Evolutionary conservation across 2,888 invertebrate species (phyloP).

Genomic region (Pyrrhia umbra): DNA sequence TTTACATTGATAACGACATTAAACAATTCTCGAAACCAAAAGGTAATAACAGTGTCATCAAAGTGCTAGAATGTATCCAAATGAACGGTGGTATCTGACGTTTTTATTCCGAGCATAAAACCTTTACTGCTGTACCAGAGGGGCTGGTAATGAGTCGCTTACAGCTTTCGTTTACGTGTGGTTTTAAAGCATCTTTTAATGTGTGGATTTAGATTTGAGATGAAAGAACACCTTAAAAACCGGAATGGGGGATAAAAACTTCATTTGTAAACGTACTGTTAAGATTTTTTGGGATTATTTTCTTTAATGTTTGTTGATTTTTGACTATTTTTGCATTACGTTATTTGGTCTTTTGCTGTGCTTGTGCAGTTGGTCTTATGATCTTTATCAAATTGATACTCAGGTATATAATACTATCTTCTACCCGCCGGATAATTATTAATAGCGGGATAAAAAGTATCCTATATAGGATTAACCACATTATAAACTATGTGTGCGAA

Average conservation of each 20-base stretch:
- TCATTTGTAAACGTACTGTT: slow-evolving; percentile 11
- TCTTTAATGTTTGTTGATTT: no score
- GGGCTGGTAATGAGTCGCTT: slow-evolving; percentile 45
- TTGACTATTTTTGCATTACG: not conserved
- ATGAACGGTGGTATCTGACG: slow-evolving; percentile 49
- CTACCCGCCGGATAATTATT: no score
- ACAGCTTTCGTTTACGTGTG: slow-evolving; percentile 35
- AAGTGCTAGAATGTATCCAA: slow-evolving; percentile 41
- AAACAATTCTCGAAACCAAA: slow-evolving; percentile 19
- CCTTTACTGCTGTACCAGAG: slow-evolving; percentile 41
- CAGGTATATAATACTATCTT: no score
- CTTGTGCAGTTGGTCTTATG: no score
- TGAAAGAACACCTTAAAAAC: not conserved
- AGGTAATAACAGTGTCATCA: slow-evolving; percentile 24
- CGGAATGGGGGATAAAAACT: slow-evolving; percentile 12
- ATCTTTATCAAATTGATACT: no score
- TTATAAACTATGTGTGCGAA: no score
- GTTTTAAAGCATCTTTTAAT: slow-evolving; percentile 26
- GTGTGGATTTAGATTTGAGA: slow-evolving; percentile 19
- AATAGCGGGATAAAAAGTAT: no score
- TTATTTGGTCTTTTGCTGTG: not conserved
- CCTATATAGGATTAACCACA: no score
- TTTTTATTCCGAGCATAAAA: slow-evolving; percentile 55
- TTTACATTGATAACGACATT: slow-evolving; percentile 5
- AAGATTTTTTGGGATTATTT: no score